Base-by-base conservation (phyloP, 2,113 vertebrate genomes). In the Chaetops frenatus region DNA sequence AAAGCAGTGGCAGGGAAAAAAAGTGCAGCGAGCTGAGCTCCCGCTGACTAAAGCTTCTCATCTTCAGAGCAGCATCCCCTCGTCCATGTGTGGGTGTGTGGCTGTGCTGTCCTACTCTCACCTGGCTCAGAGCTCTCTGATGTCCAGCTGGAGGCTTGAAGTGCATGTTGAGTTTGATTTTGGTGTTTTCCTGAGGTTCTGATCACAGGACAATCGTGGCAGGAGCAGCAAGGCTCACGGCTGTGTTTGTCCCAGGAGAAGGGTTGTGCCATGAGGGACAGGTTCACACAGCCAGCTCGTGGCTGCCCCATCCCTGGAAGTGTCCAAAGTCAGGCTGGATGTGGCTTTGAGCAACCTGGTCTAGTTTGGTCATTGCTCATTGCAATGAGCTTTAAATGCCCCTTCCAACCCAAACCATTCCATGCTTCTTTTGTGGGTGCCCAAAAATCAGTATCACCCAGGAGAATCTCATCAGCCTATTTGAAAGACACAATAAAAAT, bases 11-110 rank as follows among this genome's bases (percentile, higher is more conserved):
- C 23, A 47, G 51, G 74, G 61, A 47, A 61, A 65, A 44, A 88
- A 86, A 73, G 25, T 3, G 10, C 44, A 48, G 31, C 1, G 2
- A 47, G 24, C 23, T 65, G 93, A 76, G 42, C 57, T 85, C 23
- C 11, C 12, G 0, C 11, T 13, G 19, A 28, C 21, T 48, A 16
- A 90, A 90, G 15, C 23, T 82, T 70, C 24, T 51, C 7, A 1
- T 72, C 35, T 28, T 25, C 48, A 76, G 47, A 74, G 7, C 56
- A 67, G 65, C 57, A 40, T 36, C 70, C 36, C 28, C 24, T 1
- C 1, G 10, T 17, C 12, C 2, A 0, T 18, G 3, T 45, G 19
- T 7, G 12, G 23, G 42, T 60, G n/a, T 17, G 40, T 2, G 3
- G 11, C 42, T 67, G 53, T 28, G 33, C 24, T 36, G 44, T 66